These are phyloP conservation scores for Mallateleia sp. DNA, from an alignment of 2,888 invertebrate genomes.

Conservation along the genomic window DNA sequence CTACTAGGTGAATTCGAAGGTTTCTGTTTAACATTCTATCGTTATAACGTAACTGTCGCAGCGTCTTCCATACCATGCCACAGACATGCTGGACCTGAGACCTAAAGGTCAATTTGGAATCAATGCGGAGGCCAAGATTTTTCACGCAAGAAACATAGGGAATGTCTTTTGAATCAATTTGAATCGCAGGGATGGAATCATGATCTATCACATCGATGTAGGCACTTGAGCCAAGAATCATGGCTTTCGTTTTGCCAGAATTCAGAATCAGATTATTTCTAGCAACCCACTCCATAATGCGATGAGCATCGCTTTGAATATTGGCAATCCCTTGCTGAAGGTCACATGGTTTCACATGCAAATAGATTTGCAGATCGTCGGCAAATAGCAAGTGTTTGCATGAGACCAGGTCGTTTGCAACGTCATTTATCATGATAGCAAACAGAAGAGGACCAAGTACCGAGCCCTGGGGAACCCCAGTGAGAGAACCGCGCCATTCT, in stretches of 20 bases:
- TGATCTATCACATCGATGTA: background rate
- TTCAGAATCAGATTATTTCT: background rate
- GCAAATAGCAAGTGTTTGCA: constrained; percentile 7
- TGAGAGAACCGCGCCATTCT: background rate
- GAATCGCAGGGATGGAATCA: background rate
- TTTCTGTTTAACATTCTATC: background rate
- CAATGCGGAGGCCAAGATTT: background rate
- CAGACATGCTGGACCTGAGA: background rate
- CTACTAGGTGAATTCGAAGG: background rate
- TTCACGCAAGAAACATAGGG: background rate
- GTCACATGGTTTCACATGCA: too few relatives aligned
- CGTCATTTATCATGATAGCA: background rate
- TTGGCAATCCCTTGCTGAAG: too few relatives aligned
- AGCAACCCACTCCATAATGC: too few relatives aligned
- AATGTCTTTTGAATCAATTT: background rate
- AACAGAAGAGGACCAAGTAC: constrained; percentile 22
- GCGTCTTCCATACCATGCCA: background rate
- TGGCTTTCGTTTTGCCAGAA: background rate
- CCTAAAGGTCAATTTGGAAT: background rate
- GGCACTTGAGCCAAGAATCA: background rate
- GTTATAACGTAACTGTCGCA: background rate
- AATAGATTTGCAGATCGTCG: constrained; percentile 26
- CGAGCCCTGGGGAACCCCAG: constrained; percentile 36
- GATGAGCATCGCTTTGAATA: too few relatives aligned
- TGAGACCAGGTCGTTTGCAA: background rate